phyloP scores from a whole-genome alignment of 2,113 vertebrate species.

The Oxyruncus cristatus region DNA sequence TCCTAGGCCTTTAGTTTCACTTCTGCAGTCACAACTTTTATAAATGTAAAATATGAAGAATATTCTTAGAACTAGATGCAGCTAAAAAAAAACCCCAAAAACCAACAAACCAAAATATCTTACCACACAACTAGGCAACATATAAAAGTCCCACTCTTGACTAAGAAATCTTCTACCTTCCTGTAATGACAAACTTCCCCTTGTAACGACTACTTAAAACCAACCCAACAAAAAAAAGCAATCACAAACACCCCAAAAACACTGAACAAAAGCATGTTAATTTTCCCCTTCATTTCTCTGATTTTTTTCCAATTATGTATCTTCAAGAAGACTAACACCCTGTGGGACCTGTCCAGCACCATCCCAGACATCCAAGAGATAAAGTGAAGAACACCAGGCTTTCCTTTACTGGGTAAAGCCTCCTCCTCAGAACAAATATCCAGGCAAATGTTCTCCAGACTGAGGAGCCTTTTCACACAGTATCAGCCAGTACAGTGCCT shows the following conservation, averaged over 20 bases:
- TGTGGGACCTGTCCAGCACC: not conserved
- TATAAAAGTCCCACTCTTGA: not conserved
- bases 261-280: not conserved
- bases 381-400: not conserved
- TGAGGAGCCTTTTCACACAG: not conserved
- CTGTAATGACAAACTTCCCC: not conserved
- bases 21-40: not conserved
- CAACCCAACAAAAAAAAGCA: not conserved
- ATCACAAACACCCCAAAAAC: not conserved
- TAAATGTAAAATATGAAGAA: not conserved
- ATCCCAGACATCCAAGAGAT: not conserved
- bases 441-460: not conserved
- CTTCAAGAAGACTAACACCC: not conserved
- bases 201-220: not conserved
- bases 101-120: not conserved
- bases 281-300: not conserved
- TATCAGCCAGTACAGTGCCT: not conserved
- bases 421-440: not conserved
- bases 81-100: not conserved
- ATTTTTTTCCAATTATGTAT: not conserved
- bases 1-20: not conserved
- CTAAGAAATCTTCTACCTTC: not conserved
- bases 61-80: not conserved
- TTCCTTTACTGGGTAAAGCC: not conserved
- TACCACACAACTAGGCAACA: not conserved